Conservation (phyloP, 2,113 vertebrate species). For the Hippocampus comes region DNA sequence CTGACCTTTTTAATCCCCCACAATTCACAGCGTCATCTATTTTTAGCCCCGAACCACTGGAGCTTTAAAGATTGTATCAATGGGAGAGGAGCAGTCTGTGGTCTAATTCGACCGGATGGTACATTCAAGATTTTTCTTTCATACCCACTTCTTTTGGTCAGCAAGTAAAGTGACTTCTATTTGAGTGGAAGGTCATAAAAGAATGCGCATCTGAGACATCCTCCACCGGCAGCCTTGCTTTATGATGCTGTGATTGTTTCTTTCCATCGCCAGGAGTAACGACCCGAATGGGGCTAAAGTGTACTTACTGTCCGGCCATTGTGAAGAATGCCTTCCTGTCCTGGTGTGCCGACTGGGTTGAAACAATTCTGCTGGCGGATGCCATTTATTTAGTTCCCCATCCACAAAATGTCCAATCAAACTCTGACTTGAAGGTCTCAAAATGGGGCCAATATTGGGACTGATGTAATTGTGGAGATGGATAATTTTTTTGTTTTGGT, state of each 20-base stretch:
- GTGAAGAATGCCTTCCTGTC: constrained; percentile 27
- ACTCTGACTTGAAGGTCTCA: constrained; percentile 36
- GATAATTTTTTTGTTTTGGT: constrained; percentile 28
- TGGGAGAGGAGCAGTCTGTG: constrained; percentile 45
- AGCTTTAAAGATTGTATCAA: constrained; percentile 66
- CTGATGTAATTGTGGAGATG: constrained; percentile 46
- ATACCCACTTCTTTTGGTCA: constrained; percentile 13
- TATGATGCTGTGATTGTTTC: constrained; percentile 25
- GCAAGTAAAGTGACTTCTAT: constrained; percentile 37
- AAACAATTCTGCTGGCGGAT: constrained; percentile 37
- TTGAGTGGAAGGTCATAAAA: constrained; percentile 25
- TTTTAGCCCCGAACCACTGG: constrained; percentile 63
- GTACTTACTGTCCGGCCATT: constrained; percentile 41
- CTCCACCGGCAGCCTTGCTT: constrained; percentile 18
- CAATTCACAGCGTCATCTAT: constrained; percentile 51
- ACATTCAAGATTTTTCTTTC: constrained; percentile 37
- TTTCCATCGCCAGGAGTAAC: constrained; percentile 1
- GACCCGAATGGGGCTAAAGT: constrained; percentile 27
- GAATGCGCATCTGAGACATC: constrained; percentile 19
- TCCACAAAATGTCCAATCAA: constrained; percentile 50
- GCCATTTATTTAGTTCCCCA: constrained; percentile 48
- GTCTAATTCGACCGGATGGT: constrained; percentile 53
- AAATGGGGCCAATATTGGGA: constrained; percentile 29
- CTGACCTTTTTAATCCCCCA: constrained; percentile 61
- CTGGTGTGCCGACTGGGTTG: constrained; percentile 15